These are phyloP conservation scores for Drosophila lacicola DNA, from an alignment of 2,888 invertebrate genomes.

Conservation along the genomic window DNA sequence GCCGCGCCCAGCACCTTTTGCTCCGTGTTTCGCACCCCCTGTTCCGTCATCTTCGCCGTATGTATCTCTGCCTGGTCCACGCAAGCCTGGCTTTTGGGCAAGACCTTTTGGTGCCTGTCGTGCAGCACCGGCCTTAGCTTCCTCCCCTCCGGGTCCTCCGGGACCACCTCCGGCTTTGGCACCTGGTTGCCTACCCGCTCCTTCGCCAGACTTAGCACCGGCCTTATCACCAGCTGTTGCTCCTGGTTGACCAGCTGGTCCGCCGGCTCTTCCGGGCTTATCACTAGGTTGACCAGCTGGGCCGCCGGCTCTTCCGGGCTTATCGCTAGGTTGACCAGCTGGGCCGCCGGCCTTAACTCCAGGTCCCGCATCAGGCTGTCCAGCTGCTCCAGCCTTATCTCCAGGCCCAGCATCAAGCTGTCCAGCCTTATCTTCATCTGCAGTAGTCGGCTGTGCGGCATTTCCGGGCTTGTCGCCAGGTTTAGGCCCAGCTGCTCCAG, in stretches of 20 bases:
- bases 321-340: background rate
- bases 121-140: background rate
- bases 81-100: slow-evolving; percentile 11
- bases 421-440: background rate
- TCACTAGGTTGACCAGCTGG: background rate
- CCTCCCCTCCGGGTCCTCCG: background rate
- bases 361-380: background rate
- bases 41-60: background rate
- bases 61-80: background rate
- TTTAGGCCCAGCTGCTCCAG: background rate
- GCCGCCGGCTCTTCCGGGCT: background rate
- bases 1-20: background rate
- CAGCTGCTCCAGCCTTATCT: background rate
- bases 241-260: background rate
- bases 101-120: slow-evolving; percentile 1
- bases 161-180: slow-evolving; percentile 6
- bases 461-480: slow-evolving; percentile 6
- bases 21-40: background rate
- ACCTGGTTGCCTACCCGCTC: background rate
- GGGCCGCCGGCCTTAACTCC: background rate
- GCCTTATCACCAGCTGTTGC: slow-evolving; percentile 9
- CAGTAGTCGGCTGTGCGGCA: background rate
- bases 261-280: background rate
- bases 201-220: background rate
- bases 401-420: background rate